A percentile compares a stretch with the other conserved stretches of the same genome.
Conservation (phyloP, 2,888 invertebrate species). For the Eulithis testata region DNA sequence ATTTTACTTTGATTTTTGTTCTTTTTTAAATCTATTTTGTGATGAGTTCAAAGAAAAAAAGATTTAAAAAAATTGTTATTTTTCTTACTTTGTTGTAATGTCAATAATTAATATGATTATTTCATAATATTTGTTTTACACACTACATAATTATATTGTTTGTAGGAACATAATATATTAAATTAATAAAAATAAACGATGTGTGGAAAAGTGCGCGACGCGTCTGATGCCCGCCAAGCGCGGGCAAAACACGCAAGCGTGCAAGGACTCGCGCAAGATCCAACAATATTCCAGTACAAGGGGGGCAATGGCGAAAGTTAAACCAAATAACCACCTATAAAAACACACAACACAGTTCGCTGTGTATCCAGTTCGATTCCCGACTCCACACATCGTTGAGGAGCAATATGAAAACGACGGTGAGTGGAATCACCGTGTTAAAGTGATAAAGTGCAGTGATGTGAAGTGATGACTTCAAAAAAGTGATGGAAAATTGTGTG, state of each 20-base stretch:
- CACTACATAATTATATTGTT: background rate
- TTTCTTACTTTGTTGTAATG: too few relatives aligned
- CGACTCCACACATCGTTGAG: conserved; percentile 73
- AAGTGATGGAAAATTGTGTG: conserved; percentile 58
- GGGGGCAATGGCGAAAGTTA: conserved; percentile 82
- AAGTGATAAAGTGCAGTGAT: conserved; percentile 58
- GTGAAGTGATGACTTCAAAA: conserved; percentile 78
- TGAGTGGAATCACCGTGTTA: conserved; percentile 60
- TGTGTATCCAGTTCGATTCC: conserved; percentile 81
- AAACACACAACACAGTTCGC: conserved; percentile 71
- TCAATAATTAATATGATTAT: too few relatives aligned
- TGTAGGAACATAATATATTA: background rate
- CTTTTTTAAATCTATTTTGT: too few relatives aligned
- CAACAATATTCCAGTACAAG: conserved; percentile 66
- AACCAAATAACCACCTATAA: conserved; percentile 82
- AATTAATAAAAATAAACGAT: conserved; percentile 4
- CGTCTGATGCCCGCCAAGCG: conserved; percentile 67
- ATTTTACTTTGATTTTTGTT: too few relatives aligned
- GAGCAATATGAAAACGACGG: conserved; percentile 81
- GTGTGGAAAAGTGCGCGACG: conserved; percentile 54
- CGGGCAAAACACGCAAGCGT: conserved; percentile 57
- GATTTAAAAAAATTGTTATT: too few relatives aligned
- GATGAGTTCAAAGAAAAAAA: too few relatives aligned
- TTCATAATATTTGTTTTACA: background rate
- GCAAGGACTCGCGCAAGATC: conserved; percentile 68